Conservation (phyloP, 2,888 invertebrate genomes). For the Limnephilus marmoratus region DNA sequence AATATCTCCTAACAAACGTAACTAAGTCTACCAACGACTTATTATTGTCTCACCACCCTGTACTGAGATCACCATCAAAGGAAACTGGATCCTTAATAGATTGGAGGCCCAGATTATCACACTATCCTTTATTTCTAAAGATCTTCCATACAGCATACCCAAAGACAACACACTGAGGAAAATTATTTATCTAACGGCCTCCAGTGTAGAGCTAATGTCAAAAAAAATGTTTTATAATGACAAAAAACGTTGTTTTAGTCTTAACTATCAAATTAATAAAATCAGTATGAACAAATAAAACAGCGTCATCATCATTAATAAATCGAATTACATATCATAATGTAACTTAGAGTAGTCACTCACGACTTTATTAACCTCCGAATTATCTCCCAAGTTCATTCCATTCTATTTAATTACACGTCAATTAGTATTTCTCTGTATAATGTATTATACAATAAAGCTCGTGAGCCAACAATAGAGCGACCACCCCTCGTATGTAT, state of each 20-base stretch:
- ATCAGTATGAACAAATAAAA: not conserved
- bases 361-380: not conserved
- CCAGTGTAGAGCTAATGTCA: too few species aligned
- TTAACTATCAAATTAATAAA: not conserved
- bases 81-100: too few species aligned
- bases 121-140: too few species aligned
- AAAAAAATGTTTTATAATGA: too few species aligned
- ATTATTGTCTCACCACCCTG: too few species aligned
- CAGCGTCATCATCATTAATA: not conserved
- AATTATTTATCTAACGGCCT: too few species aligned
- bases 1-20: too few species aligned
- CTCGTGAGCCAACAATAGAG: not conserved
- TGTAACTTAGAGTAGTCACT: not conserved
- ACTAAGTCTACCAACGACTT: too few species aligned
- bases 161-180: too few species aligned
- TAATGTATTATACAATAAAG: not conserved
- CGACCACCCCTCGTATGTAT: not conserved
- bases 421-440: constrained; percentile 14
- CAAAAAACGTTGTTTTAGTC: not conserved
- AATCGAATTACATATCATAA: not conserved
- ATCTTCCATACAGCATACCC: too few species aligned
- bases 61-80: too few species aligned
- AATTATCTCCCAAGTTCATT: not conserved
- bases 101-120: too few species aligned
- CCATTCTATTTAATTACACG: constrained; percentile 28